Conservation (phyloP, 2,113 vertebrate species). For the Notarius lentiginosus region DNA sequence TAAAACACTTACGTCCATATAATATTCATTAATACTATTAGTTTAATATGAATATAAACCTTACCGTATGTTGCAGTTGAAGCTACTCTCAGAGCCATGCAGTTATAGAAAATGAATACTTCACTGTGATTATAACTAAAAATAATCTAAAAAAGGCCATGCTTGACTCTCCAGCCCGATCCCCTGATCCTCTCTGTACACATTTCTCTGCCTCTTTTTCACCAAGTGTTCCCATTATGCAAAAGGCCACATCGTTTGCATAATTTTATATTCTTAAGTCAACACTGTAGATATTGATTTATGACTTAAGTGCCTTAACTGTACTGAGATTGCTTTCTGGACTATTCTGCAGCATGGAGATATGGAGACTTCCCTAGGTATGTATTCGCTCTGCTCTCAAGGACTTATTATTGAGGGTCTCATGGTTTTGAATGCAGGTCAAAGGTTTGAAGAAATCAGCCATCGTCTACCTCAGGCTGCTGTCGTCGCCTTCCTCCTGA, state of each 20-base stretch:
- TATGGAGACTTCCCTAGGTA: background rate
- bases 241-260: background rate
- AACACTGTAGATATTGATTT: background rate
- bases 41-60: background rate
- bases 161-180: background rate
- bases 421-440: conserved; percentile 1
- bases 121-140: background rate
- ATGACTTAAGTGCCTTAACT: conserved; percentile 15
- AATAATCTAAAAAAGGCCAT: background rate
- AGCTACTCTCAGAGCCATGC: background rate
- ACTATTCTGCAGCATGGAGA: background rate
- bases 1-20: too few relatives aligned
- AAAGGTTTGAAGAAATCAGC: background rate
- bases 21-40: background rate
- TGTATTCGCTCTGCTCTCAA: conserved; percentile 15
- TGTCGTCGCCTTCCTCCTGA: background rate
- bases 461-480: background rate
- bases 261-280: background rate
- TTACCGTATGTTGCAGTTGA: background rate
- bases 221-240: background rate
- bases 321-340: background rate
- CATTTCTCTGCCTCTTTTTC: background rate
- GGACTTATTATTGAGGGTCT: background rate
- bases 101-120: background rate
- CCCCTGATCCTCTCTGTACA: background rate